Percentiles rank a stretch among this genome's conserved stretches.
Conservation (phyloP, 2,113 vertebrate genomes). For the Gobiocypris rarus region DNA sequence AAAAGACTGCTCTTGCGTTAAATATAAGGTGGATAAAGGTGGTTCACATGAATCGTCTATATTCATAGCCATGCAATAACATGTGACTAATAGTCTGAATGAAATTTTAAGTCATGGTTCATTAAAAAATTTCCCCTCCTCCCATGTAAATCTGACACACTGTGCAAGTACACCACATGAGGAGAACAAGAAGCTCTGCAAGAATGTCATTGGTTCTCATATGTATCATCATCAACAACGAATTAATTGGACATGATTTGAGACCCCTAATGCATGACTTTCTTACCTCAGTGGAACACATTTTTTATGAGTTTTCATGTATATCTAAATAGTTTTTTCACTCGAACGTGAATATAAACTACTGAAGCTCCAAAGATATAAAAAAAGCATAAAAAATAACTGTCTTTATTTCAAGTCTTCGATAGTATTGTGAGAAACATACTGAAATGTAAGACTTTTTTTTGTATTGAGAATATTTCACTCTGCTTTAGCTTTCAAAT, state of each 20-base stretch:
- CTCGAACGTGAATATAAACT: neutral
- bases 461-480: neutral
- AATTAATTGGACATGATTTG: neutral
- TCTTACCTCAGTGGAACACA: neutral
- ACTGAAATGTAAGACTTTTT: neutral
- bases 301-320: neutral
- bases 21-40: no score
- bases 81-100: neutral
- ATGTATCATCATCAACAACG: neutral
- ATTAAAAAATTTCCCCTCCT: neutral
- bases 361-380: neutral
- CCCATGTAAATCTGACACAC: neutral
- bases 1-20: no score
- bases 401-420: neutral
- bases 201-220: neutral
- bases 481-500: neutral
- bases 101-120: neutral
- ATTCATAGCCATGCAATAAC: neutral
- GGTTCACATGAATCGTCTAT: neutral
- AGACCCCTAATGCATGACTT: neutral
- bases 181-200: neutral
- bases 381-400: neutral
- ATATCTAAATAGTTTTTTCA: neutral
- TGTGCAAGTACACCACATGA: neutral
- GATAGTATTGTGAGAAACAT: neutral